phyloP scores from a whole-genome alignment of 2,113 vertebrate genomes.

The Carollia perspicillata region DNA sequence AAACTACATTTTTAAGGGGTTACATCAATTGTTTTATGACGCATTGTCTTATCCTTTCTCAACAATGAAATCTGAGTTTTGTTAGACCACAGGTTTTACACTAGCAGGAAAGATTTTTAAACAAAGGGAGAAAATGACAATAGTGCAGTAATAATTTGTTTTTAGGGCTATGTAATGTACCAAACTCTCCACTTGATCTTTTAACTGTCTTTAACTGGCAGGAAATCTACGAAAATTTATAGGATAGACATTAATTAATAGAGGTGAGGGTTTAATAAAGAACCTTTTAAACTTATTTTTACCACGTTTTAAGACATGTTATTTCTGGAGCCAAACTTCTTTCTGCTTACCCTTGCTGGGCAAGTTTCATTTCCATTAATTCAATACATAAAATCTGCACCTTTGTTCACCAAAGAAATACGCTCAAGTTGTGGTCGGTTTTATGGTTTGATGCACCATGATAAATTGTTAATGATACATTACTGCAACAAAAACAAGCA shows the following conservation, averaged over 20 bases:
- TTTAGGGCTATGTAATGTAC: constrained; percentile 33
- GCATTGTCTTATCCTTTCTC: constrained; percentile 41
- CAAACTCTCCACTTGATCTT: constrained; percentile 10
- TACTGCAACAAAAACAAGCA: constrained; percentile 56
- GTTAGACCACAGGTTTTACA: constrained; percentile 28
- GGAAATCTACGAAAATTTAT: constrained; percentile 43
- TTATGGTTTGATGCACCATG: constrained; percentile 39
- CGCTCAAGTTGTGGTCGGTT: constrained; percentile 26
- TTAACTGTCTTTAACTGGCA: constrained; percentile 43
- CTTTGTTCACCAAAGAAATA: constrained; percentile 35
- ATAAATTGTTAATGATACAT: constrained; percentile 64
- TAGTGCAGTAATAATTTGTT: neutral
- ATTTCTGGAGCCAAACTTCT: constrained; percentile 50
- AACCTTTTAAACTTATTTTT: constrained; percentile 61
- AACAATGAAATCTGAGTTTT: constrained; percentile 43
- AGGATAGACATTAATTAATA: constrained; percentile 58
- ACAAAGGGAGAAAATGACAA: constrained; percentile 33
- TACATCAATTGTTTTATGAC: constrained; percentile 60
- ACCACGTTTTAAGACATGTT: constrained; percentile 39
- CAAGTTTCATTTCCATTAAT: constrained; percentile 53
- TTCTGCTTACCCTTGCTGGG: constrained; percentile 14
- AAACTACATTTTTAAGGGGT: constrained; percentile 72
- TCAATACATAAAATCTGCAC: constrained; percentile 25
- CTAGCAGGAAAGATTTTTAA: neutral
- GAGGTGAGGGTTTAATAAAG: constrained; percentile 49